Conservation (phyloP, 30 jellyfish, hydroid and myxozoan genomes). For the Aurelia coerulea region DNA sequence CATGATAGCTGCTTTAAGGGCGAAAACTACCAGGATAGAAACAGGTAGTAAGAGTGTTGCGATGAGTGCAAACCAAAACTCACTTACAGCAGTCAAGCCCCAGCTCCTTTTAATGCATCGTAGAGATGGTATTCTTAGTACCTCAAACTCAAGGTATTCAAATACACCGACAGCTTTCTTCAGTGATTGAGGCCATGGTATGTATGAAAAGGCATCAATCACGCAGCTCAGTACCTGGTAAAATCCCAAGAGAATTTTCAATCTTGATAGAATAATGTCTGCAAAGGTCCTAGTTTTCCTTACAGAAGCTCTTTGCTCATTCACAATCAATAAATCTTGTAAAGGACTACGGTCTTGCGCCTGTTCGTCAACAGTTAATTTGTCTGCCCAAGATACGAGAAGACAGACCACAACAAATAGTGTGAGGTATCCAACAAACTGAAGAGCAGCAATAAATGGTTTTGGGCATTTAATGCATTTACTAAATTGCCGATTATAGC, state of each 20-base stretch:
- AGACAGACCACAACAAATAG: constrained; percentile 23
- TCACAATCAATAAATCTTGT: too few species aligned
- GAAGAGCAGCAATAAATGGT: constrained; percentile 7
- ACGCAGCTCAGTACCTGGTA: constrained; percentile 38
- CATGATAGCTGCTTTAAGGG: neutral
- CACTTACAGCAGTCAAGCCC: constrained; percentile 14
- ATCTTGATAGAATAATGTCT: constrained; percentile 29
- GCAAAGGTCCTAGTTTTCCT: constrained; percentile 34
- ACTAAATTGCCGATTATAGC: constrained; percentile 29
- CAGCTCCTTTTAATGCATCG: constrained; percentile 19
- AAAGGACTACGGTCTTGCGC: neutral
- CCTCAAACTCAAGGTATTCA: constrained; percentile 18
- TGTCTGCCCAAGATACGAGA: constrained; percentile 25
- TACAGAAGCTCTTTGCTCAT: too few species aligned
- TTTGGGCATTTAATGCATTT: constrained; percentile 43
- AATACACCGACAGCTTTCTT: neutral
- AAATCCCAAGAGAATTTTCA: constrained; percentile 56
- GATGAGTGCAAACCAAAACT: constrained; percentile 9
- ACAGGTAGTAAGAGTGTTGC: constrained; percentile 13
- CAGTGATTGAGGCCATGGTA: constrained; percentile 48
- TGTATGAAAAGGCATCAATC: constrained; percentile 4
- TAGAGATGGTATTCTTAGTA: constrained; percentile 32
- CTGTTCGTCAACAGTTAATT: neutral
- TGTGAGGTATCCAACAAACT: constrained; percentile 8
- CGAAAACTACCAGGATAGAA: neutral